A percentile compares a stretch with the other conserved stretches of the same genome.
These are phyloP conservation scores for Apis laboriosa DNA, from an alignment of 1,140 invertebrate genomes.

Conservation along the genomic window DNA sequence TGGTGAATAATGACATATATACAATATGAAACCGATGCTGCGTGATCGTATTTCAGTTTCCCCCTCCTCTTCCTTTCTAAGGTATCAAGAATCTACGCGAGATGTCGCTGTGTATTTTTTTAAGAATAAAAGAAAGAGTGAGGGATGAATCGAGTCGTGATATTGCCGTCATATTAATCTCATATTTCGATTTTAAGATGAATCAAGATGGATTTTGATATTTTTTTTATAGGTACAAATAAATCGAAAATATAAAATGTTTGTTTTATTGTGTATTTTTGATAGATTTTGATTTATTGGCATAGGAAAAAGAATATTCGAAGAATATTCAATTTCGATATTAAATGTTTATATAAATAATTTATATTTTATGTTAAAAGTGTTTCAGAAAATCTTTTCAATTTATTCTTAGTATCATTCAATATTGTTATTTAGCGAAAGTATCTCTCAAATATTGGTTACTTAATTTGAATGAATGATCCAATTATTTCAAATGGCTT, in stretches of 20 bases:
- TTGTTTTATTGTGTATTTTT: no score
- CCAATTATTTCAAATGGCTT: not conserved
- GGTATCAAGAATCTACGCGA: constrained; percentile 2
- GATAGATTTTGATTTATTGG: no score
- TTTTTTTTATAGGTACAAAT: no score
- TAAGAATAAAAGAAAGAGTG: not conserved
- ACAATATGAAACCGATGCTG: constrained; percentile 39
- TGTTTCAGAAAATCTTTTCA: not conserved
- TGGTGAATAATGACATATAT: constrained; percentile 47
- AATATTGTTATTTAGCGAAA: no score
- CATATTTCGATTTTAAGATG: no score
- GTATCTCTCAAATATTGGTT: not conserved
- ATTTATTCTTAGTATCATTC: not conserved
- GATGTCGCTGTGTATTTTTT: not conserved
- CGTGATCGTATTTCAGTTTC: constrained; percentile 15
- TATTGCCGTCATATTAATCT: constrained; percentile 1
- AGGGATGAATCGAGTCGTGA: constrained; percentile 15
- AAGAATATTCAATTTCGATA: no score
- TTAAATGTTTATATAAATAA: no score
- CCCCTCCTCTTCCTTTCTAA: not conserved
- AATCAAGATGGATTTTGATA: no score
- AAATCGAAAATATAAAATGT: no score
- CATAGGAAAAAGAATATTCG: no score
- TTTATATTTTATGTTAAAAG: not conserved
- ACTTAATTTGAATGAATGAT: not conserved